Percentiles rank a stretch among this genome's conserved stretches.
phyloP scores from a whole-genome alignment of 2,797 vertebrate species.

The Rallus crepitans region DNA sequence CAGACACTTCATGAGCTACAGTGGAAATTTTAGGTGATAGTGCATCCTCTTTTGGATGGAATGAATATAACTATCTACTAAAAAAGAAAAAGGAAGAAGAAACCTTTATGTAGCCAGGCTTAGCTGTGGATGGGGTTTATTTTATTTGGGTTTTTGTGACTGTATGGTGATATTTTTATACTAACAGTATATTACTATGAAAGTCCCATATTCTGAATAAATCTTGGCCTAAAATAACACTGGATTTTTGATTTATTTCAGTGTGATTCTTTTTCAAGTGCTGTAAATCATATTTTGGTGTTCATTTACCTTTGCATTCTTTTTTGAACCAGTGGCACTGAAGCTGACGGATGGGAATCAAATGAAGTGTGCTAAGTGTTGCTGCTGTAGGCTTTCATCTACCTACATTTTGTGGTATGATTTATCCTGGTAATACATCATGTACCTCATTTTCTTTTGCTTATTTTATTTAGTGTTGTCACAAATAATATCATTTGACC shows the following conservation, averaged over 20 bases:
- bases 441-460: constrained; percentile 78
- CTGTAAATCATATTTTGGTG: constrained; percentile 79
- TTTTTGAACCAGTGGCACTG: constrained; percentile 80
- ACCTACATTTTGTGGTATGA: constrained; percentile 80
- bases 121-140: background rate
- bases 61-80: background rate
- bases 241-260: constrained; percentile 78
- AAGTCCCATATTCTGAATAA: constrained; percentile 66
- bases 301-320: constrained; percentile 85
- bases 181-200: constrained; percentile 39
- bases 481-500: constrained; percentile 85
- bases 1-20: background rate
- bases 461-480: constrained; percentile 88
- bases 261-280: constrained; percentile 75
- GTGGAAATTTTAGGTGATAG: background rate
- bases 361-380: constrained; percentile 89
- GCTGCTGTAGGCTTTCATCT: constrained; percentile 84
- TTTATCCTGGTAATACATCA: constrained; percentile 88
- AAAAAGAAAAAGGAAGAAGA: background rate
- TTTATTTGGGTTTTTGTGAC: background rate
- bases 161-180: constrained; percentile 37
- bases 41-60: background rate
- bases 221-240: constrained; percentile 58
- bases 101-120: background rate
- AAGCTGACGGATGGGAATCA: constrained; percentile 89